Conservation (phyloP, 1,140 invertebrate genomes). For the Drosophila repletoides region DNA sequence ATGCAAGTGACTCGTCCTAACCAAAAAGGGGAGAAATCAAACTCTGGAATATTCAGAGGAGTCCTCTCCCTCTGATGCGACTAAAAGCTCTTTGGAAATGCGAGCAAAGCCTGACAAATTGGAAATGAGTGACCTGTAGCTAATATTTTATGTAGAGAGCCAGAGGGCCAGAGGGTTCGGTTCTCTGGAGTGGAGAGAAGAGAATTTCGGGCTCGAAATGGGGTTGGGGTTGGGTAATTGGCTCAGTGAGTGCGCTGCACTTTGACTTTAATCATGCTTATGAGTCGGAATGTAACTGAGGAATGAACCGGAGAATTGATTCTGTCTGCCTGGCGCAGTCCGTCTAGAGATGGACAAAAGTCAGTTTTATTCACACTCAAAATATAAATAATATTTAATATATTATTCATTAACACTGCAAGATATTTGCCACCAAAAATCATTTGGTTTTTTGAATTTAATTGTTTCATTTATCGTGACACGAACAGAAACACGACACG, state of each 20-base stretch:
- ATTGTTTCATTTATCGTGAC: too few relatives aligned
- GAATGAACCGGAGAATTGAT: neutral
- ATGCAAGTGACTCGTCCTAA: constrained; percentile 26
- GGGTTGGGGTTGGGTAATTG: constrained; percentile 20
- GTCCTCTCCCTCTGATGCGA: constrained; percentile 29
- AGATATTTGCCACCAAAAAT: too few relatives aligned
- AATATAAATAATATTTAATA: too few relatives aligned
- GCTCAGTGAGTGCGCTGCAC: constrained; percentile 17
- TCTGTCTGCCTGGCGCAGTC: neutral
- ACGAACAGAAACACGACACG: too few relatives aligned
- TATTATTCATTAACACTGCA: too few relatives aligned
- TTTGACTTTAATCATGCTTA: constrained; percentile 59
- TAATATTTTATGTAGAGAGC: constrained; percentile 43
- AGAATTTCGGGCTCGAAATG: neutral
- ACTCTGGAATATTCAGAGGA: neutral
- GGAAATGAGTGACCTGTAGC: constrained; percentile 24
- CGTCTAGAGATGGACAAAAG: too few relatives aligned
- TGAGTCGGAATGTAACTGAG: constrained; percentile 8
- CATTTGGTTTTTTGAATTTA: too few relatives aligned
- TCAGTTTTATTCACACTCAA: too few relatives aligned
- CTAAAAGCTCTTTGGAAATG: constrained; percentile 31
- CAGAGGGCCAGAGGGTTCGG: too few relatives aligned
- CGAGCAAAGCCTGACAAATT: constrained; percentile 35
- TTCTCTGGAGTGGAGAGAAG: neutral
- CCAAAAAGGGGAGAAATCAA: constrained; percentile 23